Conservation (phyloP, 2,113 vertebrate species). For the Apteryx owenii region DNA sequence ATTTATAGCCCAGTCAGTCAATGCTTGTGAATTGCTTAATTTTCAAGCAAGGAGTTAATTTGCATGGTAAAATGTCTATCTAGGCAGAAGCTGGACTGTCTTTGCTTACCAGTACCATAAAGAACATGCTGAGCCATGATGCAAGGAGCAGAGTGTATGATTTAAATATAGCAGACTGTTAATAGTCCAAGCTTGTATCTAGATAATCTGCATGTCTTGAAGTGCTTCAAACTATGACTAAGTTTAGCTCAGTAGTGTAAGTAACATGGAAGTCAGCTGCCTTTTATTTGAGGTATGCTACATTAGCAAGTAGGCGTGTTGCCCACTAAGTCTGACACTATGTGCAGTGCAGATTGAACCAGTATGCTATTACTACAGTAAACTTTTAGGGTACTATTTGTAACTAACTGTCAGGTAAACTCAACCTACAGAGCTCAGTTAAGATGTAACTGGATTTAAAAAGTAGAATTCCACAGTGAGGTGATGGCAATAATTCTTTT, state of each 20-base stretch:
- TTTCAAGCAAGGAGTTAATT: neutral
- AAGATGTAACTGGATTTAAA: neutral
- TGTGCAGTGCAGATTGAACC: neutral
- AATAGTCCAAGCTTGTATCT: constrained; percentile 21
- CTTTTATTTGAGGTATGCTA: neutral
- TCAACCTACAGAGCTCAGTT: neutral
- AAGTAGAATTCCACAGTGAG: neutral
- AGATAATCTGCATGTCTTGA: constrained; percentile 11
- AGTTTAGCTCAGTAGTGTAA: constrained; percentile 31
- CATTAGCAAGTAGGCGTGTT: neutral
- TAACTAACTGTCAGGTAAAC: neutral
- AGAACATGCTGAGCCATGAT: neutral
- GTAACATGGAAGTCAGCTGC: neutral
- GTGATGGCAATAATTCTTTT: neutral
- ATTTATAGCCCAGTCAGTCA: neutral
- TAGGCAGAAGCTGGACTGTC: neutral
- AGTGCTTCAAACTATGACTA: constrained; percentile 26
- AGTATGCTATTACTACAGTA: neutral
- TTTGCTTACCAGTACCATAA: neutral
- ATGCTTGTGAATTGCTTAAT: neutral
- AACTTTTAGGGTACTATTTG: neutral
- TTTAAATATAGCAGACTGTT: constrained; percentile 53
- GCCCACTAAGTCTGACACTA: neutral
- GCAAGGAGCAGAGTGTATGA: neutral
- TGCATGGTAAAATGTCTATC: neutral